These are phyloP conservation scores for Lepus oiostolus DNA, from an alignment of 2,797 vertebrate genomes.

Conservation along the genomic window DNA sequence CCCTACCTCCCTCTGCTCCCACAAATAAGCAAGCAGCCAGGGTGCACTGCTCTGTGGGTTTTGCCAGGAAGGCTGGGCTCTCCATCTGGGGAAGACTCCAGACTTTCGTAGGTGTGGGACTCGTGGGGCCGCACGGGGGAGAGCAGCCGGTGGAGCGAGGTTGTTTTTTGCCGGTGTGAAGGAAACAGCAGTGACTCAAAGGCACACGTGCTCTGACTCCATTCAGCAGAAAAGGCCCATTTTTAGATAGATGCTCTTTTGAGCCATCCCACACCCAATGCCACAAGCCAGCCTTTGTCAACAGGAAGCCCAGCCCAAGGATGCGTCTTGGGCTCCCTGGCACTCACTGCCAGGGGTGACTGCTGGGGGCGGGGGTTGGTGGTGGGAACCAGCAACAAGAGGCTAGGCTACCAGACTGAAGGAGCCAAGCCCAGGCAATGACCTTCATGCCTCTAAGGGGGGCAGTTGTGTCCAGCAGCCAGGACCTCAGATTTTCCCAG, in stretches of 20 bases:
- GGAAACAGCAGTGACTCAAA: slow-evolving; percentile 63
- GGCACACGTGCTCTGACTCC: not conserved
- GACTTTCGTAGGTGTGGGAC: slow-evolving; percentile 54
- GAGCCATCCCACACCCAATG: slow-evolving; percentile 52
- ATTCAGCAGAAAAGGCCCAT: slow-evolving; percentile 58
- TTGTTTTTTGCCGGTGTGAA: slow-evolving; percentile 27
- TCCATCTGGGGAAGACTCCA: not conserved
- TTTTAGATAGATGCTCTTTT: slow-evolving; percentile 70
- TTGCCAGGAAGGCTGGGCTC: not conserved
- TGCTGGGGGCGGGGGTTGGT: slow-evolving; percentile 4
- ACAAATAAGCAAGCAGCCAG: not conserved
- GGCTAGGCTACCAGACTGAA: not conserved
- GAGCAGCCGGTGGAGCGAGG: not conserved
- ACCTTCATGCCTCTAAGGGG: slow-evolving; percentile 73
- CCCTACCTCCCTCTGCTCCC: slow-evolving; percentile 4
- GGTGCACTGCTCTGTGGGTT: not conserved
- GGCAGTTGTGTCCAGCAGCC: slow-evolving; percentile 62
- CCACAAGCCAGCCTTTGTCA: slow-evolving; percentile 68
- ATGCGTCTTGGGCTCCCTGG: not conserved
- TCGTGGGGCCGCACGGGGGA: slow-evolving; percentile 7
- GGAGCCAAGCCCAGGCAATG: slow-evolving; percentile 69
- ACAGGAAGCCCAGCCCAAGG: slow-evolving; percentile 75
- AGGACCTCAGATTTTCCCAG: slow-evolving; percentile 75
- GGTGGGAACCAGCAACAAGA: slow-evolving; percentile 58
- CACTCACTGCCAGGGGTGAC: not conserved